Base-by-base conservation (phyloP, 2,113 vertebrate genomes). In the Synchiropus splendidus region DNA sequence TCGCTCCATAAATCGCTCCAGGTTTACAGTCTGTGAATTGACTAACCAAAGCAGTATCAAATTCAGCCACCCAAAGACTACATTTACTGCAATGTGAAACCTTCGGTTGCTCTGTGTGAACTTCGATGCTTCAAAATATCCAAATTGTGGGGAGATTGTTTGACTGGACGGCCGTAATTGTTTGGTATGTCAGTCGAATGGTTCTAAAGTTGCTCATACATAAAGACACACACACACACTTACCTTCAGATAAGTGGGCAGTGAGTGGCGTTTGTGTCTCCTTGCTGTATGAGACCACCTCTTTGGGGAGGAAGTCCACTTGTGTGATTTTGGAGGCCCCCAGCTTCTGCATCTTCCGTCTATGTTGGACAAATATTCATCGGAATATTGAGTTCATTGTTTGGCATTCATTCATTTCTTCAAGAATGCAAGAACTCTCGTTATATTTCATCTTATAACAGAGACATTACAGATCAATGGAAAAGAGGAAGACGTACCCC, bases 291-390 rank as follows among this genome's bases (percentile, higher is more conserved):
- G 89, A 87, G 6, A 98, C 93, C 27, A 97, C 77, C 71, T 98
- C 95, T 52, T 88, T 88, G 39, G 95, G 95, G 54, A 92, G 77
- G 69, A 97, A 96, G 71, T 98, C 95, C 46, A 98, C 95, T 57
- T 97, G 95, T 43, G 89, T 94, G 32, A 98, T 87, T 80, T 98
- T 97, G 2, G 92, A 92, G 39, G 95, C 87, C 0, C 92, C 91
- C 39, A 98, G 85, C 41, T 90, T 89, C 59, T 89, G 90, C 57
- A 90, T 80, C 67, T 88, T 87, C 44, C 90, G 88, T 58, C 95
- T 98, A 56, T 30, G 36, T 39, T 35, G 21, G 8, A 77, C 11
- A 64, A 6, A 68, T 16, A 60, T 17, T 65, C 42, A 1, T 4
- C 4, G 8, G 21, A 27, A 27, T n/a, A n/a, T n/a, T n/a, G 53